phyloP scores from a whole-genome alignment of 1,140 invertebrate genomes.

The Chelonus insularis region DNA sequence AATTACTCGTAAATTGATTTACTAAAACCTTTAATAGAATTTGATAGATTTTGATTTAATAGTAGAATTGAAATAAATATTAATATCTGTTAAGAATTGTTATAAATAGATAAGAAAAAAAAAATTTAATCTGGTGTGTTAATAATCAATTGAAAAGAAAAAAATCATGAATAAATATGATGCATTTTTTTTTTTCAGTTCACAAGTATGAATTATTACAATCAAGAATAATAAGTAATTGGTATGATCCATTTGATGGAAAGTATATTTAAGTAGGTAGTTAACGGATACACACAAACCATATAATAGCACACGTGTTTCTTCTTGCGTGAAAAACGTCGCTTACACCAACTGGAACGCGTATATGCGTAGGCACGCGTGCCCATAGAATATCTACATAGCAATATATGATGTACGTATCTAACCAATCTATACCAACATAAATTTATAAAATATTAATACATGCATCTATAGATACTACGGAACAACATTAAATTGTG shows the following conservation, averaged over 20 bases:
- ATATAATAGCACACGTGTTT: slow-evolving; percentile 9
- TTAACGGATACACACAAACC: not conserved
- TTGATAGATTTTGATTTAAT: too few species aligned
- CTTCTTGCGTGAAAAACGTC: slow-evolving; percentile 26
- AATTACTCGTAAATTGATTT: too few species aligned
- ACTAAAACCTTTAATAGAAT: too few species aligned
- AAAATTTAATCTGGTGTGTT: too few species aligned
- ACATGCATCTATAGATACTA: too few species aligned
- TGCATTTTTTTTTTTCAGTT: too few species aligned
- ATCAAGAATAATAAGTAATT: not conserved
- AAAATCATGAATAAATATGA: too few species aligned
- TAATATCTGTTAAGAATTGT: too few species aligned
- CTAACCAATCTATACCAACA: not conserved
- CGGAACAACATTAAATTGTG: too few species aligned
- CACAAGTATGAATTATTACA: not conserved
- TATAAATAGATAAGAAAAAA: too few species aligned
- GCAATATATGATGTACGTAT: not conserved
- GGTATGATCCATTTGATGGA: not conserved
- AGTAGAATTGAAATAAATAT: too few species aligned
- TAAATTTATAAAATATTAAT: not conserved
- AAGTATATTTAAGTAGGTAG: not conserved
- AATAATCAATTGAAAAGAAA: too few species aligned
- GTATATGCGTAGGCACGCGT: slow-evolving; percentile 3
- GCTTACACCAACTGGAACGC: not conserved
- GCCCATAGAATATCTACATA: not conserved